Conservation (phyloP, 2,888 invertebrate species). For the Callinectes sapidus region DNA sequence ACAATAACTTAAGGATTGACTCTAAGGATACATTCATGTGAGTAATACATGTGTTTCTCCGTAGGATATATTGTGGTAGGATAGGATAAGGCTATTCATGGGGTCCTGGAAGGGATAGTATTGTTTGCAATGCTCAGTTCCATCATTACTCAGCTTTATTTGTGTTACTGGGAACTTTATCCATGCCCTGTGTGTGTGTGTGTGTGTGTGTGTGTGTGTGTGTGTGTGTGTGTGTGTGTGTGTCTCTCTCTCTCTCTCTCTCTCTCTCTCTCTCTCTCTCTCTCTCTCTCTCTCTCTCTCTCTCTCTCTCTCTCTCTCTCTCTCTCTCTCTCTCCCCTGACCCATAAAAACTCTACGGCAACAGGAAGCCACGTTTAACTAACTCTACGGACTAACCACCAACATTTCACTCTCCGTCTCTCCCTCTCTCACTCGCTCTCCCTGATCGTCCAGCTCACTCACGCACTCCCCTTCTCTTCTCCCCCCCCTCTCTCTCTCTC, state of each 20-base stretch:
- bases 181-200: background rate
- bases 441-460: too few relatives aligned
- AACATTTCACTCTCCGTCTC: background rate
- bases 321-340: background rate
- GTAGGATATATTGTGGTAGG: too few relatives aligned
- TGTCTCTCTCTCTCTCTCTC: background rate
- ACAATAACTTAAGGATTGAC: background rate
- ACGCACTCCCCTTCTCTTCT: too few relatives aligned
- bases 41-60: too few relatives aligned
- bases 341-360: too few relatives aligned
- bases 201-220: background rate
- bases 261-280: constrained; percentile 28
- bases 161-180: background rate
- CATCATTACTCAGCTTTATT: background rate
- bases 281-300: constrained; percentile 41
- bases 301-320: constrained; percentile 41
- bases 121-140: too few relatives aligned
- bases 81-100: too few relatives aligned
- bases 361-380: background rate
- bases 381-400: too few relatives aligned
- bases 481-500: background rate
- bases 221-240: background rate
- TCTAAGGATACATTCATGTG: too few relatives aligned
- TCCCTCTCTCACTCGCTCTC: too few relatives aligned
- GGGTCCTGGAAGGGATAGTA: too few relatives aligned